These are phyloP conservation scores for Stenoptilia bipunctidactyla DNA, from an alignment of 2,888 invertebrate genomes.

Conservation along the genomic window DNA sequence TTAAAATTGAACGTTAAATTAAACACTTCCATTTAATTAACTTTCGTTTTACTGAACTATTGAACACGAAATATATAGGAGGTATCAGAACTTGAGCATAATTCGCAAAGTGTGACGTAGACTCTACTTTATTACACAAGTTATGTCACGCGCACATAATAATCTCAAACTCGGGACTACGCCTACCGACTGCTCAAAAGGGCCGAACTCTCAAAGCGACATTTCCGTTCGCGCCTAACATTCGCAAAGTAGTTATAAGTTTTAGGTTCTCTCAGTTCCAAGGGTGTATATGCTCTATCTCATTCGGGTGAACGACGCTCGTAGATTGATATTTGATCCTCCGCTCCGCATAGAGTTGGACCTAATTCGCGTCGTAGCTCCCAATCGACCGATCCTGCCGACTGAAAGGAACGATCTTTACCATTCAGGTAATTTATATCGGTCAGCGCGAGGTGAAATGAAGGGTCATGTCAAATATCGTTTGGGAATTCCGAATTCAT, in stretches of 20 bases:
- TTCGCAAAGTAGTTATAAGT: slow-evolving; percentile 5
- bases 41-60: too few relatives aligned
- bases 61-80: background rate
- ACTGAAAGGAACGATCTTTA: background rate
- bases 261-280: slow-evolving; percentile 9
- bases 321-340: slow-evolving; percentile 63
- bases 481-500: too few relatives aligned
- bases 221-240: too few relatives aligned
- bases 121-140: too few relatives aligned
- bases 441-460: background rate
- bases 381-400: background rate
- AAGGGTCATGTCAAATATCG: background rate
- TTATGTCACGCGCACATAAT: too few relatives aligned
- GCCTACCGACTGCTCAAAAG: too few relatives aligned
- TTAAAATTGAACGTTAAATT: too few relatives aligned
- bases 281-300: background rate
- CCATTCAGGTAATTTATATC: background rate
- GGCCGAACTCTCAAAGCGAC: too few relatives aligned
- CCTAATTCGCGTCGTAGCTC: background rate
- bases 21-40: too few relatives aligned
- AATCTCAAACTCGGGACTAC: too few relatives aligned
- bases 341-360: slow-evolving; percentile 1
- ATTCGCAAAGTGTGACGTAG: background rate
- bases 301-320: slow-evolving; percentile 13
- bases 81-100: background rate